A percentile compares a stretch with the other conserved stretches of the same genome.
Conservation (phyloP, 2,888 invertebrate genomes). For the Scaptomyza tumidula region DNA sequence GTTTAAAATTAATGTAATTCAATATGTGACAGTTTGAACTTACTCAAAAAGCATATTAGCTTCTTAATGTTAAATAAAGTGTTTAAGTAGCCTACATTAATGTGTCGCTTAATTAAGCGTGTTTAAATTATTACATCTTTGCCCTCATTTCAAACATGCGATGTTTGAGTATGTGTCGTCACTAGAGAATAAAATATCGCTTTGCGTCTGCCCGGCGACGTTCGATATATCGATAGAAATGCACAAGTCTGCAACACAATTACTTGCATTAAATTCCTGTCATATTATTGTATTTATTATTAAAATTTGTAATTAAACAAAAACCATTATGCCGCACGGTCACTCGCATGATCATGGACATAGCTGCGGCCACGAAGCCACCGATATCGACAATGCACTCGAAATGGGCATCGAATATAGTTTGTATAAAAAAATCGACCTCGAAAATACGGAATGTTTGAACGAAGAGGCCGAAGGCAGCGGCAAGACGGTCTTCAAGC, state of each 20-base stretch:
- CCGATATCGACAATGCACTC: constrained; percentile 81
- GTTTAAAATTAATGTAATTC: background rate
- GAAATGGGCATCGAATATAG: constrained; percentile 86
- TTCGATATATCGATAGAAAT: constrained; percentile 38
- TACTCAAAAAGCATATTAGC: background rate
- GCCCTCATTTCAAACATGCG: background rate
- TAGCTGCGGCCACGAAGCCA: constrained; percentile 82
- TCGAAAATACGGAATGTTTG: constrained; percentile 93
- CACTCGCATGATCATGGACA: constrained; percentile 82
- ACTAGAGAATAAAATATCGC: background rate
- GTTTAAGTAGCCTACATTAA: constrained; percentile 15
- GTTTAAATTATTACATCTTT: background rate
- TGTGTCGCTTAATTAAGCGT: too few relatives aligned
- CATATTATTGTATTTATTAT: constrained; percentile 27
- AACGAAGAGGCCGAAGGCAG: constrained; percentile 95
- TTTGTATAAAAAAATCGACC: constrained; percentile 95
- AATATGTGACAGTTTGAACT: background rate
- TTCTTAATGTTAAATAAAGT: constrained; percentile 16
- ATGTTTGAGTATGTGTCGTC: constrained; percentile 12
- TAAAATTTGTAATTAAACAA: constrained; percentile 20
- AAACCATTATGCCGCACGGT: constrained; percentile 81
- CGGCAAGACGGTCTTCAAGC: constrained; percentile 95
- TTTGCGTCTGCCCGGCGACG: background rate
- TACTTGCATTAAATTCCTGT: constrained; percentile 54
- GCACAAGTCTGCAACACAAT: constrained; percentile 30